Evolutionary conservation across 2,888 invertebrate species (phyloP).

Genomic region (Drosophila formosana): DNA sequence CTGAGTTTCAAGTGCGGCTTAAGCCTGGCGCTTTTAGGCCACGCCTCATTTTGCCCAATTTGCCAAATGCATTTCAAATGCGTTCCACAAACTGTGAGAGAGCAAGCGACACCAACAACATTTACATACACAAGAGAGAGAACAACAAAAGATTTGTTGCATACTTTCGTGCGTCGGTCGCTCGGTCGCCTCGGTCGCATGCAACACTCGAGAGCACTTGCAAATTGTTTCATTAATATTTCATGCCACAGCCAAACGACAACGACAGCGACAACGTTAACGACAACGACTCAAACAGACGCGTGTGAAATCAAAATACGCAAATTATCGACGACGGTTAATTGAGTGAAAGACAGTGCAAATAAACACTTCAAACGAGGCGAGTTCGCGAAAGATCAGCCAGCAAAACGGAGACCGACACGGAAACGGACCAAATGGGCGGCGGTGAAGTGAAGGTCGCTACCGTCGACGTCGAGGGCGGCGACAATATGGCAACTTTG

Average conservation of each 20-base stretch:
- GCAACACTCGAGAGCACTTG: conserved; percentile 32
- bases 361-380: not conserved
- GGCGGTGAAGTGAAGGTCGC: conserved; percentile 94
- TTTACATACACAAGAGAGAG: not conserved
- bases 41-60: conserved; percentile 63
- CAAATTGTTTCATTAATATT: conserved; percentile 69
- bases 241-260: conserved; percentile 42
- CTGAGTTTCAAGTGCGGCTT: conserved; percentile 47
- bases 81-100: conserved; percentile 66
- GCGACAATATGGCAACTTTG: conserved; percentile 95
- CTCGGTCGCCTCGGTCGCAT: not conserved
- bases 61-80: conserved; percentile 69
- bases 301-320: conserved; percentile 18
- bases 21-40: conserved; percentile 50
- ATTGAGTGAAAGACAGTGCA: conserved; percentile 18
- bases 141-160: conserved; percentile 62
- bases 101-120: conserved; percentile 11
- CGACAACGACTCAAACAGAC: no score
- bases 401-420: conserved; percentile 76
- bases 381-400: conserved; percentile 16
- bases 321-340: conserved; percentile 19
- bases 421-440: conserved; percentile 86
- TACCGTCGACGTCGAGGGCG: conserved; percentile 94
- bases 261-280: no score
- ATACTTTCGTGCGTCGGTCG: conserved; percentile 42